Base-by-base conservation (phyloP, 1,140 invertebrate genomes). In the Trichonephila clavata region DNA sequence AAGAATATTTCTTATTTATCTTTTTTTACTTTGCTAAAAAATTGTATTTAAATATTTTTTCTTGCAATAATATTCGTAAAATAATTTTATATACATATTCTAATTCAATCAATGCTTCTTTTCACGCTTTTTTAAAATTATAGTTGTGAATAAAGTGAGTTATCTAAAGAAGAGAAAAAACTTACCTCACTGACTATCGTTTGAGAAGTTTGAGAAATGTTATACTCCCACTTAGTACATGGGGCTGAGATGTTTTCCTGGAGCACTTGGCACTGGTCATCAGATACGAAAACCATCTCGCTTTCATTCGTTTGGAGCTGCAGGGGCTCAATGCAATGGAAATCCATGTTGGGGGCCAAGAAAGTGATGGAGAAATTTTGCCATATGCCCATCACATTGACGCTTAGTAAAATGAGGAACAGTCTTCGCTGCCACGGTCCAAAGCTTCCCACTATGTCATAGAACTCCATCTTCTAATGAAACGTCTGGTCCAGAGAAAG, bases 131-230 rank as follows among this genome's bases (percentile, higher is more conserved):
- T n/a, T n/a, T n/a, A n/a, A n/a, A n/a, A n/a, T n/a, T n/a, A n/a
- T n/a, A n/a, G n/a, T n/a, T n/a, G n/a, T n/a, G n/a, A n/a, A n/a
- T n/a, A n/a, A n/a, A n/a, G n/a, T n/a, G n/a, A n/a, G n/a, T n/a
- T n/a, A n/a, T n/a, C n/a, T n/a, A n/a, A n/a, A n/a, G n/a, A 32
- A 43, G 3, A 83, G 2, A 50, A 84, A 84, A 16, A 1, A 43
- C 61, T 20, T 71, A 92, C 91, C 83, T 92, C n/a, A 39, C 61
- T 92, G 63, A 92, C 91, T 16, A 92, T 68, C 7, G 91, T 92
- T 24, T 86, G 24, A 6, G 81, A 59, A 84, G 24, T 83, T 21
- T 27, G 21, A 10, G 80, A 43, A 7, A 21, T 68, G 43, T 92
- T 57, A 21, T 92, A 92, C 32, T 92, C 83, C 91, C 91, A 92